Conservation (phyloP, 2,797 vertebrate genomes). For the Discoglossus pictus region DNA sequence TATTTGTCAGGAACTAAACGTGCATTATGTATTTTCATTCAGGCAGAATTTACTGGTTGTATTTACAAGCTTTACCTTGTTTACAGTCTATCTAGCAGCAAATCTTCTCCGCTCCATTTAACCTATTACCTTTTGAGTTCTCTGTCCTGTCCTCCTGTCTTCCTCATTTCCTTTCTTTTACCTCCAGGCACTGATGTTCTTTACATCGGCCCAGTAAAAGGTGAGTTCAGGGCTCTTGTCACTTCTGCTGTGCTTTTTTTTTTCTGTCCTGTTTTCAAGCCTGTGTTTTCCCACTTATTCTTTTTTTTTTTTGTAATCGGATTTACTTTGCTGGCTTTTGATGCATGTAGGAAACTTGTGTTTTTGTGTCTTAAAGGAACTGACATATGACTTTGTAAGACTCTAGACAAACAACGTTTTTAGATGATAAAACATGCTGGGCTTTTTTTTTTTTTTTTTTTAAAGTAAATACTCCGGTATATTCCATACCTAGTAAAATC, state of each 20-base stretch:
- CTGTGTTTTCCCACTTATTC: constrained; percentile 12
- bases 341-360: constrained; percentile 17
- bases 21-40: too few species aligned
- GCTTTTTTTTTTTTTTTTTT: background rate
- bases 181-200: constrained; percentile 96
- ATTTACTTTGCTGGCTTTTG: constrained; percentile 1
- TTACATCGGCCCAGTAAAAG: constrained; percentile 99
- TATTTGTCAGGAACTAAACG: too few species aligned
- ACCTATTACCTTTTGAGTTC: constrained; percentile 47
- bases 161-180: constrained; percentile 78
- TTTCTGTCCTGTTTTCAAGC: constrained; percentile 47
- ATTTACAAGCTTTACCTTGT: too few species aligned
- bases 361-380: too few species aligned
- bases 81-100: background rate
- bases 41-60: too few species aligned
- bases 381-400: too few species aligned
- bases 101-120: constrained; percentile 33
- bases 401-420: too few species aligned
- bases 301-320: too few species aligned
- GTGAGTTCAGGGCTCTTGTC: constrained; percentile 80
- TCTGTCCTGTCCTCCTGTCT: constrained; percentile 62
- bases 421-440: too few species aligned
- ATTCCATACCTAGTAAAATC: too few species aligned
- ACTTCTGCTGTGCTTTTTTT: constrained; percentile 59
- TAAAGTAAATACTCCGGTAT: background rate